A percentile compares a stretch with the other conserved stretches of the same genome.
These are phyloP conservation scores for Parnassius orleans DNA, from an alignment of 2,888 invertebrate genomes.

Conservation along the genomic window DNA sequence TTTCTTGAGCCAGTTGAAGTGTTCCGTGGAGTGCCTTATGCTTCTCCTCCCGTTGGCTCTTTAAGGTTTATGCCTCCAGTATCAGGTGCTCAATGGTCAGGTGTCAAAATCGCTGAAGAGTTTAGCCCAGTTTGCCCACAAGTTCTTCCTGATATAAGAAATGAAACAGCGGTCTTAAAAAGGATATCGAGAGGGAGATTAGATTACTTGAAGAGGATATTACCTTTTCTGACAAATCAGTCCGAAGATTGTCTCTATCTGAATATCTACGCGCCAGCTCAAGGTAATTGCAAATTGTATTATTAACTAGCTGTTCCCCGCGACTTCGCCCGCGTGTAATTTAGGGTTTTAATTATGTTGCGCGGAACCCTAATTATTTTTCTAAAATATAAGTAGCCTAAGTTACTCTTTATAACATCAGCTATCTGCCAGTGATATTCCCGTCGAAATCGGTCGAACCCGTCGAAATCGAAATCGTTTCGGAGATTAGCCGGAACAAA, in stretches of 20 bases:
- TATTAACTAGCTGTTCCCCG: no score
- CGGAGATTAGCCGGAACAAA: no score
- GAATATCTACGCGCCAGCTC: conserved; percentile 97
- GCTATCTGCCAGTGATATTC: no score
- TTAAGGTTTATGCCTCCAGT: conserved; percentile 98
- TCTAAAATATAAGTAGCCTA: no score
- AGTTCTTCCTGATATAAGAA: conserved; percentile 91
- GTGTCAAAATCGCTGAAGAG: conserved; percentile 91
- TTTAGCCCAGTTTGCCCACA: conserved; percentile 97
- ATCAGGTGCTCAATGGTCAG: conserved; percentile 94
- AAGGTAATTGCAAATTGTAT: conserved; percentile 83
- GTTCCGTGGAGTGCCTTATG: conserved; percentile 96
- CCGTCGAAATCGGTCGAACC: no score
- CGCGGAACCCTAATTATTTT: no score
- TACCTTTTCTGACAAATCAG: conserved; percentile 94
- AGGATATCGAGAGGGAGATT: conserved; percentile 94
- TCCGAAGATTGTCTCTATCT: conserved; percentile 98
- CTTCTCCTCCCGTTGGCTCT: conserved; percentile 93
- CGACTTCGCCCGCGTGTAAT: no score
- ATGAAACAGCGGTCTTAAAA: conserved; percentile 90
- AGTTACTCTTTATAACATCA: no score
- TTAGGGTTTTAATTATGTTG: no score
- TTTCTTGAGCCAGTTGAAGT: conserved; percentile 94
- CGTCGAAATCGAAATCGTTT: no score
- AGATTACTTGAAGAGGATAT: conserved; percentile 92